A percentile compares a stretch with the other conserved stretches of the same genome.
phyloP scores from a whole-genome alignment of 2,113 vertebrate genomes.

The Hippocampus mohnikei region DNA sequence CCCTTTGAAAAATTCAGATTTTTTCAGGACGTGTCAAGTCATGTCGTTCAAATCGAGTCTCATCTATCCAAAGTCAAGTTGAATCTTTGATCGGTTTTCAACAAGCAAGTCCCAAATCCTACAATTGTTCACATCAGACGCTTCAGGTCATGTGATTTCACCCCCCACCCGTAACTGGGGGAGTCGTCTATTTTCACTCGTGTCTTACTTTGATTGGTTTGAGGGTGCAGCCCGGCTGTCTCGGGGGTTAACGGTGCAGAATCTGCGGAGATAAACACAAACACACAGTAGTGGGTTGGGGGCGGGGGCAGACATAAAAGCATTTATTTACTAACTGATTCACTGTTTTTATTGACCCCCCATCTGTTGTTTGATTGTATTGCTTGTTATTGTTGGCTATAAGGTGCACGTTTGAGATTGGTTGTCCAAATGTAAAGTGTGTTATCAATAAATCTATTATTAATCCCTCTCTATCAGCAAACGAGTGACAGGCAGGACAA shows the following conservation, averaged over 20 bases:
- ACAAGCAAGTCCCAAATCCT: neutral
- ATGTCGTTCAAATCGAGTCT: neutral
- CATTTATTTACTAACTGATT: too few relatives aligned
- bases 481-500: too few relatives aligned
- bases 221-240: neutral
- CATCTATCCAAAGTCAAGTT: neutral
- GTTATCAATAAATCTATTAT: too few relatives aligned
- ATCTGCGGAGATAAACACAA: neutral
- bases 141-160: neutral
- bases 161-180: neutral
- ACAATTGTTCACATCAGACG: neutral
- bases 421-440: too few relatives aligned
- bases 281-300: neutral
- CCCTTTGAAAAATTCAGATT: neutral
- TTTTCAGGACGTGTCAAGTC: neutral
- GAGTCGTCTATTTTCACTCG: neutral
- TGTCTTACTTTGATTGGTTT: neutral
- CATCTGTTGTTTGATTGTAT: too few relatives aligned
- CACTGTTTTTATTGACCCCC: too few relatives aligned
- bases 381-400: too few relatives aligned
- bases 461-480: too few relatives aligned
- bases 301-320: neutral
- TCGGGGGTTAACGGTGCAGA: conserved; percentile 1
- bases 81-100: neutral
- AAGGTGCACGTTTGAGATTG: too few relatives aligned